Conservation (phyloP, 1,140 invertebrate genomes). For the Oncopeltus fasciatus region DNA sequence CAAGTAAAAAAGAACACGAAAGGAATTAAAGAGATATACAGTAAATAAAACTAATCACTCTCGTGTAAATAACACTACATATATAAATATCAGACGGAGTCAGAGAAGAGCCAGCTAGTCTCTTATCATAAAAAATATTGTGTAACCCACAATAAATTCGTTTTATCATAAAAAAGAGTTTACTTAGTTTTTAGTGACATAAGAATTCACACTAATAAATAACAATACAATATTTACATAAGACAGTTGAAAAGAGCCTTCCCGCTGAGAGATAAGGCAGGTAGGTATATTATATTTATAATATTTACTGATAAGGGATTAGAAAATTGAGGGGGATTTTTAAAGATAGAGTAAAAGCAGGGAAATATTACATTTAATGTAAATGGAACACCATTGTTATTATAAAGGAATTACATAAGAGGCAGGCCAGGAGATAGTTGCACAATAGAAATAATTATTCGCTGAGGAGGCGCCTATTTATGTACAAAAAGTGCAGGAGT, state of each 20-base stretch:
- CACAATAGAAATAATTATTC: conserved; percentile 8
- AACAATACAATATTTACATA: not conserved
- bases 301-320: not conserved
- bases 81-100: too few species aligned
- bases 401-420: not conserved
- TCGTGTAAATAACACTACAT: too few species aligned
- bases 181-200: not conserved
- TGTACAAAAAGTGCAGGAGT: conserved; percentile 1
- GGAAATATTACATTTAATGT: not conserved
- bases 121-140: not conserved
- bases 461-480: not conserved
- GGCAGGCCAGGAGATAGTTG: not conserved
- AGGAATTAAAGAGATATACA: too few species aligned
- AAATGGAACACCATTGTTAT: not conserved
- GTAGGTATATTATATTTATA: not conserved
- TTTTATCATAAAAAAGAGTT: not conserved
- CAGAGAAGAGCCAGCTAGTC: too few species aligned
- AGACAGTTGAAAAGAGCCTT: not conserved
- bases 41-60: too few species aligned
- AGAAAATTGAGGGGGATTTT: not conserved
- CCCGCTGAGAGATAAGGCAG: not conserved
- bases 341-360: not conserved
- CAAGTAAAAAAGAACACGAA: too few species aligned
- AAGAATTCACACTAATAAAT: not conserved
- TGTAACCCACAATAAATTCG: not conserved